These are phyloP conservation scores for Turnix velox DNA, from an alignment of 2,113 vertebrate genomes.

Conservation along the genomic window DNA sequence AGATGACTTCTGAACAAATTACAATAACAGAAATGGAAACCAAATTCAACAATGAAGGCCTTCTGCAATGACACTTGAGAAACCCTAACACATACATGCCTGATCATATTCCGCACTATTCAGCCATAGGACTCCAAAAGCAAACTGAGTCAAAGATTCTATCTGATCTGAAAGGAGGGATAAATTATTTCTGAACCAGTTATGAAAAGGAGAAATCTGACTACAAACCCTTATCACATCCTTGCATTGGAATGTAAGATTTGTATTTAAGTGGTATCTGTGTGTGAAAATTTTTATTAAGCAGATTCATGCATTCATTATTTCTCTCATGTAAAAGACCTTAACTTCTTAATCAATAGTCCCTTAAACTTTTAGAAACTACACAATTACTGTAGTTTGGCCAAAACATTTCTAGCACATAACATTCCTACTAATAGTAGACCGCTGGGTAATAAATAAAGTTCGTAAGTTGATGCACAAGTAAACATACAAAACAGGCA, in stretches of 20 bases:
- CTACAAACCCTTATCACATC: background rate
- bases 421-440: background rate
- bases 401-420: background rate
- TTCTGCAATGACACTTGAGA: background rate
- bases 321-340: background rate
- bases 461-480: background rate
- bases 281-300: background rate
- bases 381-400: background rate
- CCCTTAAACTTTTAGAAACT: background rate
- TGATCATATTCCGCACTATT: background rate
- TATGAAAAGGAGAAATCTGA: background rate
- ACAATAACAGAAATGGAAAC: background rate
- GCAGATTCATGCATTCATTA: background rate
- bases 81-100: accelerated
- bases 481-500: background rate
- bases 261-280: background rate
- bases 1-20: background rate
- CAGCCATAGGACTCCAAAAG: background rate
- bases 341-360: background rate
- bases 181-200: background rate
- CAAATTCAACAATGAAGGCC: background rate
- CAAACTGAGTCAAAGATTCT: background rate
- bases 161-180: background rate
- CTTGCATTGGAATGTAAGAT: background rate
- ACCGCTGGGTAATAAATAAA: background rate